Evolutionary conservation across 1,140 invertebrate genomes (phyloP), one percentile per base, ranked within the genome.

Genomic region (Galendromus occidentalis): DNA sequence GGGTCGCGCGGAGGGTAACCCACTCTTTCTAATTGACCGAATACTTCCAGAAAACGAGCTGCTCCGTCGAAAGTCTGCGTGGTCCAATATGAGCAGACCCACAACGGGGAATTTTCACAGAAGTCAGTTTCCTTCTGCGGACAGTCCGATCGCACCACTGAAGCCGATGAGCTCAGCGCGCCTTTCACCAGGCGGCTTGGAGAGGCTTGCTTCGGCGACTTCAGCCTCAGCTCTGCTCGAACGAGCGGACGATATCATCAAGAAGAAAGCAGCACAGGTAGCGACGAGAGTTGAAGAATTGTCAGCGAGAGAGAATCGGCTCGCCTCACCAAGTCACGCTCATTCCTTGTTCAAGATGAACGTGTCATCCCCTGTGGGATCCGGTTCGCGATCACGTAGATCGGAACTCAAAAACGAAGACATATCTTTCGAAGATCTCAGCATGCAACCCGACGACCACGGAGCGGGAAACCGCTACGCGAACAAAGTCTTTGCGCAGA

Each of bases 231-330:
- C 51, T 25, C 9, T 59, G 22, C 51, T 59, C 22, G 51, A 59
- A 33, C 51, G 51, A 59, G 33, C 51, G 25, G 51, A 59, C 33
- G 33, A 59, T 59, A 59, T 59, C 22, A 29, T 59, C 14, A 17
- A 33, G 22, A 59, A 59, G 51, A 59, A 59, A 33, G 12, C 51
- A 14, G 51, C 51, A 17, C 51, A 59, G 51, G 51, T 59, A 22
- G 25, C 20, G 17, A 59, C n/a, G n/a, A n/a, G n/a, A n/a, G n/a
- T n/a, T n/a, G n/a, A n/a, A n/a, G n/a, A n/a, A n/a, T n/a, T n/a
- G n/a, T n/a, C n/a, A n/a, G n/a, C n/a, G n/a, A n/a, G n/a, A n/a
- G n/a, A n/a, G n/a, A n/a, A n/a, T n/a, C n/a, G n/a, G n/a, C n/a
- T n/a, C n/a, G n/a, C n/a, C n/a, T n/a, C n/a, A n/a, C 9, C 4